Percentiles rank a stretch among this genome's conserved stretches.
Evolutionary conservation across 2,113 vertebrate species (phyloP).

Genomic region (Malurus elegans): DNA sequence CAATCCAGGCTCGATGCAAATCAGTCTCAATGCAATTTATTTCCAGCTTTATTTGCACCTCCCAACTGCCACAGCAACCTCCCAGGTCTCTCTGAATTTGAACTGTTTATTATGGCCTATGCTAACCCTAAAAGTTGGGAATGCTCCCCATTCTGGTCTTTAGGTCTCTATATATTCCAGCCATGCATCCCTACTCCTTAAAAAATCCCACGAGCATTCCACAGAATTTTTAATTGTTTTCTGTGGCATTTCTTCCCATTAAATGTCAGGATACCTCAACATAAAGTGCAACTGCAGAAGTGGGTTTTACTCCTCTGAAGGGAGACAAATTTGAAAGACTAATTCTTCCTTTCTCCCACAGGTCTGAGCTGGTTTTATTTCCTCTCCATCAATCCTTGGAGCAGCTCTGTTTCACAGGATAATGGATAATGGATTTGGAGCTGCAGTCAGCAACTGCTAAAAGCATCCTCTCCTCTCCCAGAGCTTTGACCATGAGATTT

Average conservation of each 20-base stretch:
- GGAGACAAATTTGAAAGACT: rapidly evolving
- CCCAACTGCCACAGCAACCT: background rate
- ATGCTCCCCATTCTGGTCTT: background rate
- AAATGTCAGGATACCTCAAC: rapidly evolving
- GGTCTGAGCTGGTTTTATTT: background rate
- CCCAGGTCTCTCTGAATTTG: background rate
- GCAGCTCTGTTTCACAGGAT: rapidly evolving
- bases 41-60: background rate
- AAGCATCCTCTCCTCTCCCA: background rate
- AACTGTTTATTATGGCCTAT: background rate
- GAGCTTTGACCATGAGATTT: rapidly evolving
- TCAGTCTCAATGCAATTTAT: background rate
- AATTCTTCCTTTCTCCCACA: background rate
- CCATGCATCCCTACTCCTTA: rapidly evolving
- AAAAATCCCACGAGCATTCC: background rate
- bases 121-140: background rate
- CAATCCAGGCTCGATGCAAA: background rate
- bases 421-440: background rate
- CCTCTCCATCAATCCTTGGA: background rate
- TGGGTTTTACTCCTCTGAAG: background rate
- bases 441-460: background rate
- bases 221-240: background rate
- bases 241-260: rapidly evolving
- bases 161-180: background rate
- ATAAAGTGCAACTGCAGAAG: rapidly evolving